Conservation (phyloP, 2,888 invertebrate genomes). For the Netelia virgata region DNA sequence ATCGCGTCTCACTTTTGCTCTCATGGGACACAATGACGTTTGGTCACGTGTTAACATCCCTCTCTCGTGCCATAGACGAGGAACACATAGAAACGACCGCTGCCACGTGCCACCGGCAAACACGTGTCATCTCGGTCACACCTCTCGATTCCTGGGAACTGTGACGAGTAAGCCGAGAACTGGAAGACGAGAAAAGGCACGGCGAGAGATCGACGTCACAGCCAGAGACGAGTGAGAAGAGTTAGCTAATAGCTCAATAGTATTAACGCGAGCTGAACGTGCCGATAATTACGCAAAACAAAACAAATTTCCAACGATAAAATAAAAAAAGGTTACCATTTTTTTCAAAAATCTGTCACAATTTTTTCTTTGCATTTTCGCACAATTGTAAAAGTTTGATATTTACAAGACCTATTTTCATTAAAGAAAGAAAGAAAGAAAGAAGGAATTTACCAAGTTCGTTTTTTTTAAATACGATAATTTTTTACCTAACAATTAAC, state of each 20-base stretch:
- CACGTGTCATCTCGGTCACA: conserved; percentile 71
- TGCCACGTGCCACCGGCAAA: conserved; percentile 70
- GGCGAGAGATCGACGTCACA: neutral
- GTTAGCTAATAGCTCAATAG: no score
- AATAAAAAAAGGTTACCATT: no score
- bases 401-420: neutral
- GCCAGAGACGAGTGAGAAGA: no score
- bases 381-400: no score
- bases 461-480: neutral
- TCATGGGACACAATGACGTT: conserved; percentile 73
- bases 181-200: neutral
- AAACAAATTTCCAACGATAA: no score
- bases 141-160: conserved; percentile 73
- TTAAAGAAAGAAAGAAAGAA: neutral
- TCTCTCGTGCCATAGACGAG: conserved; percentile 68
- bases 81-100: conserved; percentile 57
- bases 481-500: neutral
- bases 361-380: no score
- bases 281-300: no score
- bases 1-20: conserved; percentile 72
- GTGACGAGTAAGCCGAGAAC: conserved; percentile 43
- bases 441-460: neutral
- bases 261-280: no score
- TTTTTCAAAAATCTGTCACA: no score
- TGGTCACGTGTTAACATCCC: conserved; percentile 76